These are phyloP conservation scores for Indicator maculatus DNA, from an alignment of 2,113 vertebrate genomes.

Conservation along the genomic window DNA sequence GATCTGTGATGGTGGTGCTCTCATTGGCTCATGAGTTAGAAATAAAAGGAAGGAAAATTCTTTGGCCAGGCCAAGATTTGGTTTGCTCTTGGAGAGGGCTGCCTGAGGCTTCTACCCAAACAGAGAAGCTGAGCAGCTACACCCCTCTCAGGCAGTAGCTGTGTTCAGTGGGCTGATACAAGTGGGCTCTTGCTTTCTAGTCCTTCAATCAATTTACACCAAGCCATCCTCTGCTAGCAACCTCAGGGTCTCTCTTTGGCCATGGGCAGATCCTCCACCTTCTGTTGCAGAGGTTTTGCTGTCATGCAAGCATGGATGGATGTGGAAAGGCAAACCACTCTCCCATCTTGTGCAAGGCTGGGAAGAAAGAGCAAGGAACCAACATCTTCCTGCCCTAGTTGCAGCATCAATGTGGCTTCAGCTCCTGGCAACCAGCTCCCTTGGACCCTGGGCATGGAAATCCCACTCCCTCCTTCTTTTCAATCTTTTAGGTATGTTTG, in stretches of 20 bases:
- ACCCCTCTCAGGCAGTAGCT: too few relatives aligned
- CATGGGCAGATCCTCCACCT: background rate
- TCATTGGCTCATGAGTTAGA: background rate
- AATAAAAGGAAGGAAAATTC: background rate
- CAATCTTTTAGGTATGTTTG: background rate
- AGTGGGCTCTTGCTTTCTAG: background rate
- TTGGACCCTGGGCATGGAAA: background rate
- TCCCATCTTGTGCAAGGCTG: fast-evolving
- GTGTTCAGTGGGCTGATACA: background rate
- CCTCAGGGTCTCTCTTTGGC: background rate
- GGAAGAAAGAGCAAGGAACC: background rate
- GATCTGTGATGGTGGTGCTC: background rate
- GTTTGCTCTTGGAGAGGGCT: background rate
- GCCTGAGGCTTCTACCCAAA: background rate
- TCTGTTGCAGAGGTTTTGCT: background rate
- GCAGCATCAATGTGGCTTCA: background rate
- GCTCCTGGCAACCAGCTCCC: background rate
- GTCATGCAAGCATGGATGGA: fast-evolving
- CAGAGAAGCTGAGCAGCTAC: background rate
- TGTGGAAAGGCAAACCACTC: background rate
- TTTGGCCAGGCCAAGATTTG: background rate
- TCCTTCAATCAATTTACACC: background rate
- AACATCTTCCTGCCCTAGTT: background rate
- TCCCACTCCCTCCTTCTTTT: background rate
- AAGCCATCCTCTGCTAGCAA: background rate